phyloP scores from a whole-genome alignment of 2,797 vertebrate genomes.

The Chromobotia macracanthus region DNA sequence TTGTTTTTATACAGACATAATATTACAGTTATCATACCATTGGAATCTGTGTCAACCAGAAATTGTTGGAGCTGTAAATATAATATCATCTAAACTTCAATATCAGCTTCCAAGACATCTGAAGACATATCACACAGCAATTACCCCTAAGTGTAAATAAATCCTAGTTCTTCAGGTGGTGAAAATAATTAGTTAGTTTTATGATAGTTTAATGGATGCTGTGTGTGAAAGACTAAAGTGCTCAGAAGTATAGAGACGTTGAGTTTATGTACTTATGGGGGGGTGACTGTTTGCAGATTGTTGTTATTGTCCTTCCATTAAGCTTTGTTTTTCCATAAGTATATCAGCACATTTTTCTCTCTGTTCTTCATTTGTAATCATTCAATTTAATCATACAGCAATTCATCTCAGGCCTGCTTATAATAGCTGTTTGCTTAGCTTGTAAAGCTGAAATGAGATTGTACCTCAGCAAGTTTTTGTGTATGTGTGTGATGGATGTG shows the following conservation, averaged over 20 bases:
- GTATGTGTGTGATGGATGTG: neutral
- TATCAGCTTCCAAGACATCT: too few relatives aligned
- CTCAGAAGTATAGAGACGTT: neutral
- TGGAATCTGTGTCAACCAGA: too few relatives aligned
- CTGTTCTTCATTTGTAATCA: slow-evolving; percentile 53
- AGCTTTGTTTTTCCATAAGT: slow-evolving; percentile 9
- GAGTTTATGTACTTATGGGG: neutral
- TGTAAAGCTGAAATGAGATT: slow-evolving; percentile 35
- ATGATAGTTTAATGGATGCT: neutral
- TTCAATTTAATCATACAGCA: too few relatives aligned
- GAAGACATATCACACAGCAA: too few relatives aligned
- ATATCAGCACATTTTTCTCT: slow-evolving; percentile 55
- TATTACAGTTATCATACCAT: neutral
- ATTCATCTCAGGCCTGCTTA: slow-evolving; percentile 54
- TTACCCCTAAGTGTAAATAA: too few relatives aligned
- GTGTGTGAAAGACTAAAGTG: neutral
- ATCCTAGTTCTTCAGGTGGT: neutral
- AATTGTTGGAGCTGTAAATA: too few relatives aligned
- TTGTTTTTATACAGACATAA: neutral
- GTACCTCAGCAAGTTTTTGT: neutral
- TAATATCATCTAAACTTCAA: too few relatives aligned
- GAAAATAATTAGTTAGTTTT: neutral
- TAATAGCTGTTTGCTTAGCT: slow-evolving; percentile 74
- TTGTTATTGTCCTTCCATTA: slow-evolving; percentile 15
- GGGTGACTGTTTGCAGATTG: neutral